Evolutionary conservation across 1,140 invertebrate species (phyloP), one percentile per base, ranked within the genome.

Genomic region (Luehdorfia chinensis): DNA sequence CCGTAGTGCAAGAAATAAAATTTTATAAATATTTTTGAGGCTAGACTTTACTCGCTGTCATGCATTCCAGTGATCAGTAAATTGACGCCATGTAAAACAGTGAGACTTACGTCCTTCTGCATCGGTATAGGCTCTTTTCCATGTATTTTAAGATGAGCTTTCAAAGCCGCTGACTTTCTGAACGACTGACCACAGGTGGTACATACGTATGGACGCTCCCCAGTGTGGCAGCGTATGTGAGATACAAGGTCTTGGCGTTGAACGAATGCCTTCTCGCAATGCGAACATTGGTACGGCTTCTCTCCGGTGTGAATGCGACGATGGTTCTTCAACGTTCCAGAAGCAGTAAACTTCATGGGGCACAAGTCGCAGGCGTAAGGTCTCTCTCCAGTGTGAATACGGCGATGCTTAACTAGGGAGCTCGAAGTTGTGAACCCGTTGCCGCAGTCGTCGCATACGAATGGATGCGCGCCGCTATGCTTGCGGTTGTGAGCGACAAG

Each of bases 351-450:
- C 52, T 93, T 92, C 80, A 95, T 91, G 1, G 92, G 91, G 69
- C 96, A 97, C 4, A 94, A 83, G 41, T 97, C 94, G 76, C 96
- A 97, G 12, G 91, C 90, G 68, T 96, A 97, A 0, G 95, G 95
- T 58, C 71, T 53, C 49, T 94, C 93, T 0, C 93, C 93, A 0
- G 93, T 94, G 72, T 98, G 96, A 27, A 72, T 94, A 88, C 51
- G 90, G 88, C 19, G 91, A 83, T 95, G 94, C 30, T 92, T 91
- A 0, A 90, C 89, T 68, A 90, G 87, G 0, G 90, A 93, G 55
- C 92, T 93, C 9, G 92, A 91, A 11, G 93, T 94, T 0, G 93
- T 94, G 65, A 95, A 95, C 4, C 90, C 91, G 43, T 92, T 90
- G 16, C 90, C 89, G 50, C 94, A 95, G 0, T 93, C 89, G 13